A percentile compares a stretch with the other conserved stretches of the same genome.
phyloP scores from a whole-genome alignment of 35 echinoderm and acorn worm species.

The Ophiothrix spiculata region DNA sequence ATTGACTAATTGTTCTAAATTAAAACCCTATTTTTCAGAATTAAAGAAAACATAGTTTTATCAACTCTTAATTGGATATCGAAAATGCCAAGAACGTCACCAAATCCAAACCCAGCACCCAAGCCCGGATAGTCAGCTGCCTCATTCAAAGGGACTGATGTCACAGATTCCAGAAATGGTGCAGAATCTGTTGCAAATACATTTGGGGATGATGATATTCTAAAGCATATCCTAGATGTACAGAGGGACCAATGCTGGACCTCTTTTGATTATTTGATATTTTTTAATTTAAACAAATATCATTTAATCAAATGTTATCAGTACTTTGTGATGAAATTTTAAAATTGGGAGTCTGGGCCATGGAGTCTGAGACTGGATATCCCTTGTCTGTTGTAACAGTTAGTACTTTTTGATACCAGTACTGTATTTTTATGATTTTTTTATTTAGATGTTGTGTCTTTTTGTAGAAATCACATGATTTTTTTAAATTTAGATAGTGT shows the following conservation, averaged over 20 bases:
- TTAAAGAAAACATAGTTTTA: conserved; percentile 57
- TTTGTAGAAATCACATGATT: too few relatives aligned
- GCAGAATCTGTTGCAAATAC: neutral
- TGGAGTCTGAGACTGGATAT: too few relatives aligned
- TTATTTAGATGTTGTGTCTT: too few relatives aligned
- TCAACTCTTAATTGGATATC: conserved; percentile 14
- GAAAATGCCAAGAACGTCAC: neutral
- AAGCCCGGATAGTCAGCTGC: neutral
- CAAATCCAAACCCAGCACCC: conserved; percentile 2
- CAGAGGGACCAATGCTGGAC: conserved; percentile 35
- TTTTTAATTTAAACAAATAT: too few relatives aligned
- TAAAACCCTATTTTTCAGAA: conserved; percentile 16
- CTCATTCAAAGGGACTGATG: neutral
- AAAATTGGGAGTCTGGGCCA: too few relatives aligned
- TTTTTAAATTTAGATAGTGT: too few relatives aligned
- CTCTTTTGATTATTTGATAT: conserved; percentile 22
- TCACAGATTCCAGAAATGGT: neutral
- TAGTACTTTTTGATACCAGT: too few relatives aligned
- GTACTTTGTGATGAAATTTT: too few relatives aligned
- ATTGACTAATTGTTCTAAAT: too few relatives aligned
- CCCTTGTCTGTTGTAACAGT: too few relatives aligned
- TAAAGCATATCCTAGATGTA: conserved; percentile 52
- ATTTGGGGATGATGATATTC: conserved; percentile 48
- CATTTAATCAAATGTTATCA: too few relatives aligned
- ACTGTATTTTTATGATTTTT: too few relatives aligned